Percentiles rank a stretch among this genome's conserved stretches.
These are phyloP conservation scores for Cyprichromis sp. DNA, from an alignment of 2,113 vertebrate species.

Conservation along the genomic window DNA sequence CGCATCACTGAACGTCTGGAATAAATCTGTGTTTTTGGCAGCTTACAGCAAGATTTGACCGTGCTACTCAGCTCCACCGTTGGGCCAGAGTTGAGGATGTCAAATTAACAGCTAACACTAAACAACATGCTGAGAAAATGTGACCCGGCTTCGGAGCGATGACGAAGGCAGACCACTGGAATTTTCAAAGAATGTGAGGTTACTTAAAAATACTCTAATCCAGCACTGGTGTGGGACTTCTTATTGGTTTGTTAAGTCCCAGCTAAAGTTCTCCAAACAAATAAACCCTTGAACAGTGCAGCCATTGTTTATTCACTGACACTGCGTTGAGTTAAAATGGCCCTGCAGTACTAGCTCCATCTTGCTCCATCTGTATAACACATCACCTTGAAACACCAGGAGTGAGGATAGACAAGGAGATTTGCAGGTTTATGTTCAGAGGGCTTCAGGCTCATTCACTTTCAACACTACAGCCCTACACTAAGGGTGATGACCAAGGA, in stretches of 20 bases:
- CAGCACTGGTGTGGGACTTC: background rate
- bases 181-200: slow-evolving; percentile 15
- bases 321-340: slow-evolving; percentile 5
- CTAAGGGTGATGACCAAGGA: slow-evolving; percentile 14
- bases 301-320: slow-evolving; percentile 28
- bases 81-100: background rate
- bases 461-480: slow-evolving; percentile 12
- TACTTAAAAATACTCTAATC: slow-evolving; percentile 4
- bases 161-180: background rate
- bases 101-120: background rate
- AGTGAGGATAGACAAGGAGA: background rate
- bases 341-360: background rate
- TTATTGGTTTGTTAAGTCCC: background rate
- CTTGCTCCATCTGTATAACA: background rate
- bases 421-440: background rate
- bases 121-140: slow-evolving; percentile 13
- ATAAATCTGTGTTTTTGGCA: slow-evolving; percentile 22
- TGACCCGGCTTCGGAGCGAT: background rate
- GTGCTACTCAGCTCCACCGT: background rate
- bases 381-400: background rate
- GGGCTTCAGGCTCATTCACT: slow-evolving; percentile 8
- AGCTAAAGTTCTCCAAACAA: slow-evolving; percentile 15
- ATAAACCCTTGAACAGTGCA: background rate
- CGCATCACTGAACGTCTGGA: background rate
- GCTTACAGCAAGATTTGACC: background rate